phyloP scores from a whole-genome alignment of 2,113 vertebrate genomes.

The Lonchura striata region DNA sequence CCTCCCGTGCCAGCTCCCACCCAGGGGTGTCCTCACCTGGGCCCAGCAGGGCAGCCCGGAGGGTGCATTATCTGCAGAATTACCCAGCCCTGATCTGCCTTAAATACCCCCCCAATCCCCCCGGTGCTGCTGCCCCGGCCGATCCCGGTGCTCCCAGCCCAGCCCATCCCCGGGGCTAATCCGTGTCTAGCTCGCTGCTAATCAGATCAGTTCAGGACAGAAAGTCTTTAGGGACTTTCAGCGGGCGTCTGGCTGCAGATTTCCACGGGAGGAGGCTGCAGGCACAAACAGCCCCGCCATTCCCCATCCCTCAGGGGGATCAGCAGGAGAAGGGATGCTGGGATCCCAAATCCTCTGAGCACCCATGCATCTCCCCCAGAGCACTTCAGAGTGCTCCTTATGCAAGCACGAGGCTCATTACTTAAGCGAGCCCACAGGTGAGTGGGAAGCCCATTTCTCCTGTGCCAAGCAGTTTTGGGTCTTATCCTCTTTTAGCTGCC shows the following conservation, averaged over 20 bases:
- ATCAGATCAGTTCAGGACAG: slow-evolving; percentile 58
- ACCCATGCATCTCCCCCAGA: not conserved
- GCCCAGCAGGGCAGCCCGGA: not conserved
- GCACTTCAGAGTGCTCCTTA: slow-evolving; percentile 32
- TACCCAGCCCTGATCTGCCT: slow-evolving; percentile 11
- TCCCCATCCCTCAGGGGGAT: not conserved
- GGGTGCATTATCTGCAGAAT: slow-evolving; percentile 15
- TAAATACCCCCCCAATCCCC: slow-evolving; percentile 16
- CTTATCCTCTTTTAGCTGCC: slow-evolving; percentile 85
- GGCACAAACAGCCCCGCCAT: not conserved
- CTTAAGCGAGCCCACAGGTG: slow-evolving; percentile 64
- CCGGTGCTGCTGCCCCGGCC: not conserved
- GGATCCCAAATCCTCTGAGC: slow-evolving; percentile 11
- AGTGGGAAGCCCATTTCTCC: slow-evolving; percentile 74
- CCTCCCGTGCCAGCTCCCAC: not conserved
- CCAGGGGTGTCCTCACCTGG: slow-evolving; percentile 4
- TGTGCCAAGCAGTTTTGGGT: slow-evolving; percentile 80
- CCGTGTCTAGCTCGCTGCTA: slow-evolving; percentile 41
- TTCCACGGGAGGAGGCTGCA: not conserved
- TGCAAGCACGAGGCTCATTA: slow-evolving; percentile 61
- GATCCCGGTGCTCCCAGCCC: not conserved
- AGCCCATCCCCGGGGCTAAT: slow-evolving; percentile 8
- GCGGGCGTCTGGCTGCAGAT: slow-evolving; percentile 40
- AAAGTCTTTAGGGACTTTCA: slow-evolving; percentile 51
- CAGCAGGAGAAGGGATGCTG: not conserved